These are phyloP conservation scores for Platynereis dumerilii DNA, from an alignment of 2,888 invertebrate genomes.

Conservation along the genomic window DNA sequence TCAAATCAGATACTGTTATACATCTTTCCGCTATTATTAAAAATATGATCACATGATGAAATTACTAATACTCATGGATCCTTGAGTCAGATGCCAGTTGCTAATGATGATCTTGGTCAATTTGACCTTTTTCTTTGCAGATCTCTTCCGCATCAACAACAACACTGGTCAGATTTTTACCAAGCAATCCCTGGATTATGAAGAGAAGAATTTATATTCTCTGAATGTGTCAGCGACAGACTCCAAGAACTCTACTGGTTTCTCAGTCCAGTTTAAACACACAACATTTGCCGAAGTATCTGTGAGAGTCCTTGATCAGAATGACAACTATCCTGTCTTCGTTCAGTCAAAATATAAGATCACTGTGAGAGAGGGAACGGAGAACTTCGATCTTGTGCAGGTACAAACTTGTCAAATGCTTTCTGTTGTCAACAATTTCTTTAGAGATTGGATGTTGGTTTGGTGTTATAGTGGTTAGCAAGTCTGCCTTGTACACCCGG, in stretches of 20 bases:
- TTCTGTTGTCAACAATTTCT: too few species aligned
- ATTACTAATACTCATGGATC: too few species aligned
- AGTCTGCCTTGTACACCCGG: too few species aligned
- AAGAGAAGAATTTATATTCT: constrained; percentile 6
- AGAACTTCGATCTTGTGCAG: too few species aligned
- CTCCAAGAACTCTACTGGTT: constrained; percentile 6
- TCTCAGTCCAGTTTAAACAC: constrained; percentile 7
- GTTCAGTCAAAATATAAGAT: constrained; percentile 12
- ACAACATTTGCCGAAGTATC: constrained; percentile 2
- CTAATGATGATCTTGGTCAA: too few species aligned
- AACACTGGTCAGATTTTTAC: constrained; percentile 18
- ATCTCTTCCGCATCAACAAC: constrained; percentile 16
- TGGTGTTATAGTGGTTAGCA: too few species aligned
- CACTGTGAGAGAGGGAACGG: constrained; percentile 18
- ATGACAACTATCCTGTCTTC: constrained; percentile 29
- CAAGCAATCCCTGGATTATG: constrained; percentile 17
- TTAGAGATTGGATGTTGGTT: too few species aligned
- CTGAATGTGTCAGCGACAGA: constrained; percentile 18
- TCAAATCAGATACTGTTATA: too few species aligned
- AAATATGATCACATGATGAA: too few species aligned
- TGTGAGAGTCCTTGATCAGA: constrained; percentile 25
- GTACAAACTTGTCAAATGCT: too few species aligned
- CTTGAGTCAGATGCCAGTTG: too few species aligned
- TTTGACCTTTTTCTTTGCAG: constrained; percentile 9
- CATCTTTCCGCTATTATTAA: too few species aligned